Base-by-base conservation (phyloP, 2,888 invertebrate genomes). In the Amblyjoppa proteus region DNA sequence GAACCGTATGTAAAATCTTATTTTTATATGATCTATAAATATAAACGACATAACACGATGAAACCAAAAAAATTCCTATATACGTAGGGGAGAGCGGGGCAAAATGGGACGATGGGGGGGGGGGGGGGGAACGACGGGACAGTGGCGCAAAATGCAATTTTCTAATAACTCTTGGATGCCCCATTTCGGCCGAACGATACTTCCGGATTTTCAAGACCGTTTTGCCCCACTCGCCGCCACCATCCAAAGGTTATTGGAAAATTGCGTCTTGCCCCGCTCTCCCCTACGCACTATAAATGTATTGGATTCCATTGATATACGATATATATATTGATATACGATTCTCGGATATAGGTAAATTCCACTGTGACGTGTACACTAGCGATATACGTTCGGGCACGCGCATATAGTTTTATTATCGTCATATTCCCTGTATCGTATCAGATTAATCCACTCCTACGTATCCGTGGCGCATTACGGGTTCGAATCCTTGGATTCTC, bases 391-490 rank as follows among this genome's bases (percentile, higher is more conserved):
- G 25, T 25, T 78, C 49, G 41, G 31, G 61, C 68, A 41, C 56
- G 31, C 31, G 25, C 20, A 74, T 68, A 64, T 64, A 78, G 75
- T 85, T 85, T 85, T 81, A 85, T 78, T 75, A 78, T 81, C 77
- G 78, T 38, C 58, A 70, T 76, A 75, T 61, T 31, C 53, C 34
- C 64, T 49, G 70, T 75, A 81, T 81, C 78, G 79, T 79, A 85
- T 82, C 79, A 79, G 75, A 85, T 79, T 85, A 85, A 74, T 85
- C 81, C 80, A 70, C 25, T 78, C 61, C 61, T 69, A 81, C 69
- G 61, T 84, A 79, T 82, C 53, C 34, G 74, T n/a, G 78, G 81
- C 49, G 81, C 49, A 75, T 85, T 79, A 75, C 70, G 70, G 71
- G 71, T 75, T 75, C 75, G 79, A 75, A 76, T 85, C 70, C 66